phyloP scores from a whole-genome alignment of 30 jellyfish, hydroid and myxozoan species.

The Rhopilema esculentum region DNA sequence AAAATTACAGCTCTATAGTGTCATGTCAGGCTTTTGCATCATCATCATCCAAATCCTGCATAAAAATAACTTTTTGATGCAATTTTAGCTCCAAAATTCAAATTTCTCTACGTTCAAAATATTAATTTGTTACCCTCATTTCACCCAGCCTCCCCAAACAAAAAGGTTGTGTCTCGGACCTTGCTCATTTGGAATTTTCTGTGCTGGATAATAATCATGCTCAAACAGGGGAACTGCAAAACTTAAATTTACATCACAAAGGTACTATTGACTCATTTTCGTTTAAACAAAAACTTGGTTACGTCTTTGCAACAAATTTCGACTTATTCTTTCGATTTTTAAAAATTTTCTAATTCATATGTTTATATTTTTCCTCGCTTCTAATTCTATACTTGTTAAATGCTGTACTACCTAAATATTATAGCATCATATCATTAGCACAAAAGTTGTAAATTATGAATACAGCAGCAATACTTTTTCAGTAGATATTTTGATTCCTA shows the following conservation, averaged over 20 bases:
- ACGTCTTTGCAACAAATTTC: not conserved
- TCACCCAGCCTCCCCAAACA: not conserved
- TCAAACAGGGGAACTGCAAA: not conserved
- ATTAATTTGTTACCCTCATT: not conserved
- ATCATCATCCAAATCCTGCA: not conserved
- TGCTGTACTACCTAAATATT: not conserved
- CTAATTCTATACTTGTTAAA: not conserved
- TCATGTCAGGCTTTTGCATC: not conserved
- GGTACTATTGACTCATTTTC: not conserved
- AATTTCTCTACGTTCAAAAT: not conserved
- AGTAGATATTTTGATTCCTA: not conserved
- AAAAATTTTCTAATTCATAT: not conserved
- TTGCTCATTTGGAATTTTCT: not conserved
- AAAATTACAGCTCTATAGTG: not conserved
- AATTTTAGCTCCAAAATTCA: too few relatives aligned
- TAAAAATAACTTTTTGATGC: not conserved
- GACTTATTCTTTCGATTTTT: not conserved
- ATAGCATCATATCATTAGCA: not conserved
- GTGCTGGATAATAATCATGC: not conserved
- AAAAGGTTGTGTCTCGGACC: not conserved
- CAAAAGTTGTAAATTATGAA: too few relatives aligned
- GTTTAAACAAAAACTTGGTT: not conserved
- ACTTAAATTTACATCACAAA: not conserved
- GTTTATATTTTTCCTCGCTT: not conserved
- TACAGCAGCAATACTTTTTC: not conserved